Conservation (phyloP, 2,113 vertebrate genomes). For the Cygnus buccinator region DNA sequence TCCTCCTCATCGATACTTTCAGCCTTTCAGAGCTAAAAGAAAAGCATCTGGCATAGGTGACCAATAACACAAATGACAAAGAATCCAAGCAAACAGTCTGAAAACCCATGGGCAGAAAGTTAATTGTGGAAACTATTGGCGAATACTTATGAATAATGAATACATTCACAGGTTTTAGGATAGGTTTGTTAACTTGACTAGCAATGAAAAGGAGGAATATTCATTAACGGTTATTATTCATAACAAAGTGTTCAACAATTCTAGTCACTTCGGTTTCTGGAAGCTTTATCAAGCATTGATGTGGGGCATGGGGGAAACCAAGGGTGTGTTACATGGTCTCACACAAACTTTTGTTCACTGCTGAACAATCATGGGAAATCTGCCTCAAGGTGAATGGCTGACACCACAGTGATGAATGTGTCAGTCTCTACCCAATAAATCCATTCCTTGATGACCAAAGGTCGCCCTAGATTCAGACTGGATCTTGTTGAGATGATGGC, state of each 20-base stretch:
- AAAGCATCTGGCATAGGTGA: slow-evolving; percentile 35
- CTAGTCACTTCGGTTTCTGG: background rate
- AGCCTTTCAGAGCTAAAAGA: background rate
- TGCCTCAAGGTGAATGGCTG: background rate
- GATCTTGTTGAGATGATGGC: background rate
- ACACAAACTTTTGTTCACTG: background rate
- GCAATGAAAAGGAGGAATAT: slow-evolving; percentile 17
- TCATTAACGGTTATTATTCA: background rate
- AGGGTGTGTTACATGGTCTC: background rate
- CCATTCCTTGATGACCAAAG: slow-evolving; percentile 23
- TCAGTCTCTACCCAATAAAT: background rate
- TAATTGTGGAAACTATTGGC: background rate
- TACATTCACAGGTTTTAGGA: slow-evolving; percentile 45
- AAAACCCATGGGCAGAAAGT: background rate
- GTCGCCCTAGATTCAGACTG: background rate
- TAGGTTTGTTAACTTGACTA: slow-evolving; percentile 18
- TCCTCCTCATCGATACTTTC: background rate
- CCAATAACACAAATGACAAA: slow-evolving; percentile 63
- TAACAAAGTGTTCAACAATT: background rate
- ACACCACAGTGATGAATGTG: background rate
- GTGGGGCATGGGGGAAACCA: background rate
- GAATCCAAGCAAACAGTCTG: background rate
- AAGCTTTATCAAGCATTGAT: background rate
- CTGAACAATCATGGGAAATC: background rate
- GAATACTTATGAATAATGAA: slow-evolving; percentile 75